Evolutionary conservation across 2,113 vertebrate species (phyloP).

Genomic region (Lampris megalopsis): DNA sequence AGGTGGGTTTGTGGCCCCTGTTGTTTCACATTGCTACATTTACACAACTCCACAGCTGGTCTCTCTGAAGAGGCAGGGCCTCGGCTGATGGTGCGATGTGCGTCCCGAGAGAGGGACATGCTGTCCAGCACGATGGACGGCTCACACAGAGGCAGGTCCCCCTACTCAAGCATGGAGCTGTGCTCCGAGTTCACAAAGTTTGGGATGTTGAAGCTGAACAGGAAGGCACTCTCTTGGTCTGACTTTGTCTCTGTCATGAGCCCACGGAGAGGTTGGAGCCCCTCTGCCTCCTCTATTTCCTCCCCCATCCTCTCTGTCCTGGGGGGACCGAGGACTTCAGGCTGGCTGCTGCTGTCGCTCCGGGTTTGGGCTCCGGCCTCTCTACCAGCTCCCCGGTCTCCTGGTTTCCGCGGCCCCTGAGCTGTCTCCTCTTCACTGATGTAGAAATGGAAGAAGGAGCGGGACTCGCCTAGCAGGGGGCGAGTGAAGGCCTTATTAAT

Average conservation of each 20-base stretch:
- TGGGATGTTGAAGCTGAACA: conserved; percentile 90
- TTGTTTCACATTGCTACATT: neutral
- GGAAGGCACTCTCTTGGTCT: conserved; percentile 75
- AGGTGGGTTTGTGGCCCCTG: neutral
- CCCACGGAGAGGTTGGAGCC: conserved; percentile 68
- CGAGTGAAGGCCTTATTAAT: conserved; percentile 83
- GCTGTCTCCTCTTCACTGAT: conserved; percentile 84
- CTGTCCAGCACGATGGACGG: conserved; percentile 83
- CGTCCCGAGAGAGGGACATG: conserved; percentile 62
- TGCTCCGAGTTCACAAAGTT: conserved; percentile 92
- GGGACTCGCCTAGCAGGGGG: conserved; percentile 82
- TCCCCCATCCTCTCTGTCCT: conserved; percentile 59
- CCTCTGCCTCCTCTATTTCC: conserved; percentile 30
- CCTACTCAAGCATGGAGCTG: conserved; percentile 86
- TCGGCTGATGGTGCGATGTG: conserved; percentile 44
- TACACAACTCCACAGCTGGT: neutral
- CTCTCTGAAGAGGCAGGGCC: neutral
- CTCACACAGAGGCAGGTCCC: conserved; percentile 88
- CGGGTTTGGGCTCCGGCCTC: neutral
- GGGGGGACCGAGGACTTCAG: conserved; percentile 52
- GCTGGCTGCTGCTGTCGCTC: neutral
- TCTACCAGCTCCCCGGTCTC: neutral
- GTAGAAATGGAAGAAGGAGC: conserved; percentile 89
- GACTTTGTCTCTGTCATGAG: conserved; percentile 59
- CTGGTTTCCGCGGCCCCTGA: conserved; percentile 26